phyloP scores from a whole-genome alignment of 2,797 vertebrate species.

The Falco peregrinus region DNA sequence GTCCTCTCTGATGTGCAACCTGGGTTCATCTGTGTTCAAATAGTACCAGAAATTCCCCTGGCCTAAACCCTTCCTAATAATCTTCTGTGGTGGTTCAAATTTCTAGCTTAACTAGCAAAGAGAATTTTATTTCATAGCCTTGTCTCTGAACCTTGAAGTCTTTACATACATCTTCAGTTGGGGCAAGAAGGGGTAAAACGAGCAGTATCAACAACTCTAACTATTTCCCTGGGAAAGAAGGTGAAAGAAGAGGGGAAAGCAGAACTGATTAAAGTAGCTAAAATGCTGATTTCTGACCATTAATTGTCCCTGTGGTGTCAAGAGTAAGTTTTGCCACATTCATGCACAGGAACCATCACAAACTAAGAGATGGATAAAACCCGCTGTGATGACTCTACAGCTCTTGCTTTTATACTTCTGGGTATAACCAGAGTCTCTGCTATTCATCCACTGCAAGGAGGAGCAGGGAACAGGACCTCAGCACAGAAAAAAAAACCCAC shows the following conservation, averaged over 20 bases:
- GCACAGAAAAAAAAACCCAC: not conserved
- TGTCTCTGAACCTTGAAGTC: not conserved
- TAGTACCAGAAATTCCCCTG: not conserved
- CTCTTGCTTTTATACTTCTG: not conserved
- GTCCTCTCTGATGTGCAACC: not conserved
- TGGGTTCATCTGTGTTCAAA: not conserved
- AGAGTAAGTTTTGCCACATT: not conserved
- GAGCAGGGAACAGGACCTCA: not conserved
- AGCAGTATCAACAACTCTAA: not conserved
- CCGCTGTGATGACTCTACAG: not conserved
- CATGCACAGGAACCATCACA: not conserved
- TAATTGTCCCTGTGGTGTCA: not conserved
- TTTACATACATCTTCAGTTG: not conserved
- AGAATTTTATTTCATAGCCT: not conserved
- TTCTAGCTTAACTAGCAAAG: not conserved
- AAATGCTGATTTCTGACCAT: not conserved
- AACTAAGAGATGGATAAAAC: not conserved
- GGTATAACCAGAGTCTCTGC: not conserved
- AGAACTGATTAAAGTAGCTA: not conserved
- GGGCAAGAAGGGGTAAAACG: not conserved
- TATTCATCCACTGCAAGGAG: accelerated
- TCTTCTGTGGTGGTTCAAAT: not conserved
- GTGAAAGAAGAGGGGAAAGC: not conserved
- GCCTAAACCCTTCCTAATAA: not conserved
- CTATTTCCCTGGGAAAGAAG: not conserved